Evolutionary conservation across 1,140 invertebrate species (phyloP).

Genomic region (Cydia strobilella): DNA sequence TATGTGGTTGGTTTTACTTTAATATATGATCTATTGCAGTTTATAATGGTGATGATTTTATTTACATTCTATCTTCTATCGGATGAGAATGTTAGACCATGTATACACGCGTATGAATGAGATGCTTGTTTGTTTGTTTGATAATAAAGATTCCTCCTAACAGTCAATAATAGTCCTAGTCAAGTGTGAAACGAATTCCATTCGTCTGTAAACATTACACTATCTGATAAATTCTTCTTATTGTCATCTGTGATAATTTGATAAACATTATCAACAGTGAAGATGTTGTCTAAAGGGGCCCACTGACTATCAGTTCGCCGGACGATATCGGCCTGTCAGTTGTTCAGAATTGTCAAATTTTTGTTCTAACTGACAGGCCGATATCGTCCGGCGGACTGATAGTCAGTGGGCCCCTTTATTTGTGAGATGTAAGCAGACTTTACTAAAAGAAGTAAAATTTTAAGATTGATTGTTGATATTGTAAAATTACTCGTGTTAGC

Average conservation of each 20-base stretch:
- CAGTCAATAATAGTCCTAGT: slow-evolving; percentile 31
- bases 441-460: not conserved
- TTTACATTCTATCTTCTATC: not conserved
- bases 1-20: too few species aligned
- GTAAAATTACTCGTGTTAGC: too few species aligned
- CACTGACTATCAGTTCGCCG: too few species aligned
- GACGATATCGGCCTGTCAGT: too few species aligned
- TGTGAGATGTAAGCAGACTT: not conserved
- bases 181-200: slow-evolving; percentile 34
- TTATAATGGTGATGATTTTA: too few species aligned
- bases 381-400: too few species aligned
- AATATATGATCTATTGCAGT: too few species aligned
- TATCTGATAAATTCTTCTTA: slow-evolving; percentile 6
- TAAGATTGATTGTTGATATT: too few species aligned
- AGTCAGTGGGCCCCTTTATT: too few species aligned
- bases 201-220: slow-evolving; percentile 10
- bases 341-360: too few species aligned
- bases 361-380: too few species aligned
- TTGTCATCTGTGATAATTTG: not conserved
- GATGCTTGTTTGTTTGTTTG: not conserved
- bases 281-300: not conserved
- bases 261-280: not conserved
- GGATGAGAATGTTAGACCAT: not conserved
- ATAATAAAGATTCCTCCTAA: not conserved
- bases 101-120: not conserved